Percentiles rank a stretch among this genome's conserved stretches.
phyloP scores from a whole-genome alignment of 2,113 vertebrate genomes.

The Caranx melampygus region DNA sequence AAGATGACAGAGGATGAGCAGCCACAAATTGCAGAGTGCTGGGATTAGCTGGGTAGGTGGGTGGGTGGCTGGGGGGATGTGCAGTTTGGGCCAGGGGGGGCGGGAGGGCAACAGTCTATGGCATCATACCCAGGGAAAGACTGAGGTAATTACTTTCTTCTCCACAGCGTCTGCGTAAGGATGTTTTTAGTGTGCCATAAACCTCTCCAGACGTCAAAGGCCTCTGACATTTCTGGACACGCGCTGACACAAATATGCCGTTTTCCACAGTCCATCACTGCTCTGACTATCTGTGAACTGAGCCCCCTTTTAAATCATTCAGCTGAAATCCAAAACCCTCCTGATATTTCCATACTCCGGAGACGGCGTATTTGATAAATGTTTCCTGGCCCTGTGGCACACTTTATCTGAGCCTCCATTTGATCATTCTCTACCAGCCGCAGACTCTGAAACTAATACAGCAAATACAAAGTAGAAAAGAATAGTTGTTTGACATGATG shows the following conservation, averaged over 20 bases:
- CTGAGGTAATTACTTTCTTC: slow-evolving; percentile 61
- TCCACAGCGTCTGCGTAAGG: slow-evolving; percentile 14
- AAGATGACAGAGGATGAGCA: slow-evolving; percentile 75
- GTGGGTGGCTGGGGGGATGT: slow-evolving; percentile 18
- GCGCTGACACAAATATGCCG: slow-evolving; percentile 34
- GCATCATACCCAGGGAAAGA: slow-evolving; percentile 50
- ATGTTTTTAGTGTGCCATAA: slow-evolving; percentile 41
- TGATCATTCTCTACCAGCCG: slow-evolving; percentile 35
- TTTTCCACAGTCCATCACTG: slow-evolving; percentile 58
- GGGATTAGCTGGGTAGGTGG: slow-evolving; percentile 39
- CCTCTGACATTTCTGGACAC: slow-evolving; percentile 50
- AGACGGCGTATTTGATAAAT: slow-evolving; percentile 37
- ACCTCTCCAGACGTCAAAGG: slow-evolving; percentile 32
- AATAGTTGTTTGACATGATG: slow-evolving; percentile 9
- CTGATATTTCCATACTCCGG: slow-evolving; percentile 45
- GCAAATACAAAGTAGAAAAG: slow-evolving; percentile 4
- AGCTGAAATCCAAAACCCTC: slow-evolving; percentile 31
- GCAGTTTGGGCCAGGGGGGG: not conserved
- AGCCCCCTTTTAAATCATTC: slow-evolving; percentile 53
- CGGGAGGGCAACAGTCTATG: slow-evolving; percentile 23
- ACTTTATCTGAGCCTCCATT: slow-evolving; percentile 37
- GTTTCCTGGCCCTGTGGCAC: slow-evolving; percentile 48
- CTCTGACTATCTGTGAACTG: slow-evolving; percentile 30
- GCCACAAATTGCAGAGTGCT: slow-evolving; percentile 68
- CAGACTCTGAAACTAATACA: not conserved